Conservation (phyloP, 2,888 invertebrate species). For the Byasa hedistus region DNA sequence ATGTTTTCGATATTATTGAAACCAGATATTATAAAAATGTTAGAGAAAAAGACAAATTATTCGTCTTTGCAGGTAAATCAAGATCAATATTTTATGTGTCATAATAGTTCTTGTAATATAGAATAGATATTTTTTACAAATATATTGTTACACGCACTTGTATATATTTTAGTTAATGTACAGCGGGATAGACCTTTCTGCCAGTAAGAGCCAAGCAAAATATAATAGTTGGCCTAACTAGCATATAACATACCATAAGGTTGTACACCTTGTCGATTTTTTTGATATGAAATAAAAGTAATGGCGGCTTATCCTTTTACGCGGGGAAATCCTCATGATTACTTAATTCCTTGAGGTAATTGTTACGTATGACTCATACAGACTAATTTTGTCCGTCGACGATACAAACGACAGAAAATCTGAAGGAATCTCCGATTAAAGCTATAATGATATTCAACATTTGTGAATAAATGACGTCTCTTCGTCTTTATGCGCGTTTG, state of each 20-base stretch:
- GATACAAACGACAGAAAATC: background rate
- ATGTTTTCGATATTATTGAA: background rate
- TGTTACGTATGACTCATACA: background rate
- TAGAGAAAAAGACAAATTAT: no score
- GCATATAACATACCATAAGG: background rate
- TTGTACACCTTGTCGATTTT: background rate
- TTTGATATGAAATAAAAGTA: background rate
- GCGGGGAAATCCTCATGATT: slow-evolving; percentile 2
- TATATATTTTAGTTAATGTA: no score
- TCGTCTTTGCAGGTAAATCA: no score
- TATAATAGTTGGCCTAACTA: no score
- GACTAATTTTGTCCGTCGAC: background rate
- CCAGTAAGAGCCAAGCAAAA: background rate
- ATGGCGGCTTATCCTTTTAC: background rate
- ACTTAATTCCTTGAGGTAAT: background rate
- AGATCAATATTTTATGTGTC: no score
- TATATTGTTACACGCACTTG: no score
- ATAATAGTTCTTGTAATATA: no score
- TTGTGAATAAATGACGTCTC: no score
- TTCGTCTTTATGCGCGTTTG: no score
- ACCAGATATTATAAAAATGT: background rate
- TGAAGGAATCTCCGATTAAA: background rate
- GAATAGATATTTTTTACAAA: no score
- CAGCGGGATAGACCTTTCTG: background rate
- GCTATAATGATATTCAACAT: background rate